Evolutionary conservation across 92 coral and sea anemone species (phyloP).

Genomic region (Parazoanthus darwini): DNA sequence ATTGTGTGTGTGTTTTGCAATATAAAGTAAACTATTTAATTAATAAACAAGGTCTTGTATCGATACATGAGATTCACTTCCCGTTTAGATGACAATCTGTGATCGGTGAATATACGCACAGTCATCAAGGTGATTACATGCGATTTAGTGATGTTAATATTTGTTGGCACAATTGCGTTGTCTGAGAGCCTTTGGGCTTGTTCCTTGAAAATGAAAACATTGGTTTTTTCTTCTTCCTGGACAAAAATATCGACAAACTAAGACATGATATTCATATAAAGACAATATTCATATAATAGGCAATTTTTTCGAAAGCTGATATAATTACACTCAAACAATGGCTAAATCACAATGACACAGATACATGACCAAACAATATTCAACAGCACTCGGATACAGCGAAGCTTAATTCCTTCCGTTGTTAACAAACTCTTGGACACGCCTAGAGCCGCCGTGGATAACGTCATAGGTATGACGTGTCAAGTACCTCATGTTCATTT

Average conservation of each 20-base stretch:
- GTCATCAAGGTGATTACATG: background rate
- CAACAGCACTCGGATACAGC: background rate
- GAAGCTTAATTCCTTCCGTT: background rate
- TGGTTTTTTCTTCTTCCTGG: background rate
- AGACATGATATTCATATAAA: background rate
- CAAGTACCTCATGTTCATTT: background rate
- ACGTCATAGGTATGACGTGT: background rate
- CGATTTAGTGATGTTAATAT: background rate
- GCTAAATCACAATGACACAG: background rate
- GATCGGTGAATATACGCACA: background rate
- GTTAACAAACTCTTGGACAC: background rate
- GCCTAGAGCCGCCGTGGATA: background rate
- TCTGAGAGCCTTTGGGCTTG: background rate
- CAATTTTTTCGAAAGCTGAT: no score
- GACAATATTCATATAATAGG: background rate
- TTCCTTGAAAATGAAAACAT: background rate
- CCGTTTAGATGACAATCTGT: background rate
- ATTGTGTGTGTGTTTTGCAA: background rate
- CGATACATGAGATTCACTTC: background rate
- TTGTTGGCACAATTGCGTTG: background rate
- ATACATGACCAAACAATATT: background rate
- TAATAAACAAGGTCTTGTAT: no score
- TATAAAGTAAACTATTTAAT: no score
- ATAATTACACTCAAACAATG: no score
- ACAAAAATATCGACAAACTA: no score